These are phyloP conservation scores for Azemiops feae DNA, from an alignment of 2,113 vertebrate species.

Conservation along the genomic window DNA sequence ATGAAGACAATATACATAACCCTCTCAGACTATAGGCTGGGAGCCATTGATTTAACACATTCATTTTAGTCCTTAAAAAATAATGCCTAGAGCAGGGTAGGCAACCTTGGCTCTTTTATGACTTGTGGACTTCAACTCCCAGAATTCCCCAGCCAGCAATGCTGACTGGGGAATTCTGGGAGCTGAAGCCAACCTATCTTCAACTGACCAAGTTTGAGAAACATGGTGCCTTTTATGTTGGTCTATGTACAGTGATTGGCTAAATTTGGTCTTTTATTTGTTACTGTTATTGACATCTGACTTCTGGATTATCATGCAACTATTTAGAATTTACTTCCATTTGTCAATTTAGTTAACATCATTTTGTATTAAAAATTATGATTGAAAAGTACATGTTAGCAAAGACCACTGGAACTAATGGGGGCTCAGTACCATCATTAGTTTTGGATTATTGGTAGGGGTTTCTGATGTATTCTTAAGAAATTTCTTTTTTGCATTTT, in stretches of 20 bases:
- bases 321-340: neutral
- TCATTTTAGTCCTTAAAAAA: neutral
- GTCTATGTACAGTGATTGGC: neutral
- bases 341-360: neutral
- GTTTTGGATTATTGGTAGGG: neutral
- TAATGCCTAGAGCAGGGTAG: neutral
- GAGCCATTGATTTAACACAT: neutral
- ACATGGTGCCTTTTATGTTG: neutral
- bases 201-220: neutral
- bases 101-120: neutral
- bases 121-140: neutral
- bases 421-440: neutral
- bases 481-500: neutral
- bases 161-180: too few relatives aligned
- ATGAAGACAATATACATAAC: neutral
- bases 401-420: neutral
- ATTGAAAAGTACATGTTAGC: neutral
- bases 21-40: too few relatives aligned
- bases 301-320: neutral
- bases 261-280: neutral
- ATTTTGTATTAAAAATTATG: neutral
- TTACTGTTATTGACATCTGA: too few relatives aligned
- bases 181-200: too few relatives aligned
- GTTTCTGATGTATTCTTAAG: neutral
- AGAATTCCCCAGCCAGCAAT: neutral